Evolutionary conservation across 2,888 invertebrate genomes (phyloP).

Genomic region (Teleogryllus oceanicus): DNA sequence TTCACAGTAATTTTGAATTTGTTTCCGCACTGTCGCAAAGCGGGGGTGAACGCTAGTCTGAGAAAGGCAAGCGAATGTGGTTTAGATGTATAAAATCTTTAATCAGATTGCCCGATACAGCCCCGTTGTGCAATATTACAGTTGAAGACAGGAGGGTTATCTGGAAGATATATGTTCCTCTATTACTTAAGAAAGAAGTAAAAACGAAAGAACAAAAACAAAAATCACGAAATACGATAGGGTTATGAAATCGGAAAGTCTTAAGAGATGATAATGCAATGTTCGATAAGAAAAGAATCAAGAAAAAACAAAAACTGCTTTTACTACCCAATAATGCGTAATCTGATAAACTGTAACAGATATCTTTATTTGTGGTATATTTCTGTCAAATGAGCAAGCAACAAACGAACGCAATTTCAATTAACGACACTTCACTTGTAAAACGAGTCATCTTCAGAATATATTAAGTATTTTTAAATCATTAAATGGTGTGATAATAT

Average conservation of each 20-base stretch:
- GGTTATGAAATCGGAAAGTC: background rate
- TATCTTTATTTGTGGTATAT: background rate
- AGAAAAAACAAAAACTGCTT: background rate
- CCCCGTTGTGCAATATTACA: background rate
- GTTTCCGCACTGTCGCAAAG: background rate
- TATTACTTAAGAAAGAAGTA: background rate
- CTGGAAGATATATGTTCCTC: slow-evolving; percentile 11
- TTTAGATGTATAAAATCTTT: slow-evolving; percentile 18
- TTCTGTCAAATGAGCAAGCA: background rate
- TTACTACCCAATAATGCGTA: background rate
- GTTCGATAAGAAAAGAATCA: background rate
- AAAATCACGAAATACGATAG: slow-evolving; percentile 4
- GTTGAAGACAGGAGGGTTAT: background rate
- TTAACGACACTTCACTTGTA: background rate
- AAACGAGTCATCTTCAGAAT: background rate
- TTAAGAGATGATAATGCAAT: background rate
- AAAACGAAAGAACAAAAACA: background rate
- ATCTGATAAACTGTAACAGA: background rate
- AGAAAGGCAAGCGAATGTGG: slow-evolving; percentile 1
- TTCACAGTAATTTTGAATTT: slow-evolving; percentile 18
- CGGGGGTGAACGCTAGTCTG: background rate
- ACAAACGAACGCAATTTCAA: background rate
- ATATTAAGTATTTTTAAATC: background rate
- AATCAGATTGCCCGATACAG: background rate
- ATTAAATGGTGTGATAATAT: background rate